Conservation (phyloP, 2,113 vertebrate species). For the Seriola quinqueradiata region DNA sequence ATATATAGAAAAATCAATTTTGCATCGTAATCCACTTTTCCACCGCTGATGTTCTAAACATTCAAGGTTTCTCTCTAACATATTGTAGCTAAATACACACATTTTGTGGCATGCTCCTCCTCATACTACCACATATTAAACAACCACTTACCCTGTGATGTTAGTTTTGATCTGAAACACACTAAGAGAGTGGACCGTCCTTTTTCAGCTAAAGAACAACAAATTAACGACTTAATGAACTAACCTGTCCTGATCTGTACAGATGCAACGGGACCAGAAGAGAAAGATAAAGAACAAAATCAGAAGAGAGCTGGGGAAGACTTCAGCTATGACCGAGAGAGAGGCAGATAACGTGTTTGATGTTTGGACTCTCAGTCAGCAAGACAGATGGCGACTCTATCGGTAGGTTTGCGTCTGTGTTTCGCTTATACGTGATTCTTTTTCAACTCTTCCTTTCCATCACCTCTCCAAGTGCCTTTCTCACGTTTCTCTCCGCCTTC, state of each 20-base stretch:
- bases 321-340: constrained; percentile 83
- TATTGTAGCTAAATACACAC: background rate
- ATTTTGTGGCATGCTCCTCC: background rate
- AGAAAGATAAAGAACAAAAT: constrained; percentile 87
- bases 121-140: background rate
- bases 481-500: background rate
- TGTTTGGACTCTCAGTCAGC: constrained; percentile 87
- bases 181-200: background rate
- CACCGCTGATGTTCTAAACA: background rate
- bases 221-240: no score
- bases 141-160: background rate
- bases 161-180: background rate
- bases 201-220: background rate
- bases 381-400: constrained; percentile 92
- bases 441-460: background rate
- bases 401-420: constrained; percentile 82
- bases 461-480: background rate
- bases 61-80: background rate
- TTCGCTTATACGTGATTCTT: background rate
- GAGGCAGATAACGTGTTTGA: constrained; percentile 83
- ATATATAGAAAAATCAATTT: background rate
- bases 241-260: constrained; percentile 5
- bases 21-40: background rate
- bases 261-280: constrained; percentile 86
- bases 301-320: constrained; percentile 84